These are phyloP conservation scores for Caradrina kadenii DNA, from an alignment of 2,888 invertebrate species.

Conservation along the genomic window DNA sequence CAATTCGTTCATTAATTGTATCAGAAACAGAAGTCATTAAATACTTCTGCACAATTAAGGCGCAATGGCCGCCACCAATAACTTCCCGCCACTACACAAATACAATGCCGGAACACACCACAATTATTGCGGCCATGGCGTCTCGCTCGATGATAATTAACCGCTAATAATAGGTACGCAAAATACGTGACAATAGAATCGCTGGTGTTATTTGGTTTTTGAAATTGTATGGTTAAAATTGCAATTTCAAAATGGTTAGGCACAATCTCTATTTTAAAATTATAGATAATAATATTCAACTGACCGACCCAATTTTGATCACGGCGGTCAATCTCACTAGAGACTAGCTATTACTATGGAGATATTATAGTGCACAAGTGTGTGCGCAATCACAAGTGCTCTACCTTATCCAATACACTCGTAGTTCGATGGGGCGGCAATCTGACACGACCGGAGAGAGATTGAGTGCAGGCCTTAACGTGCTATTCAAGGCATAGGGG, in stretches of 20 bases:
- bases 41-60: constrained; percentile 75
- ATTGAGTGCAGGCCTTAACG: too few species aligned
- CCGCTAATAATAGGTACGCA: constrained; percentile 46
- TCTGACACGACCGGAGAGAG: too few species aligned
- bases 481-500: too few species aligned
- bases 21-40: constrained; percentile 69
- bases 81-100: constrained; percentile 56
- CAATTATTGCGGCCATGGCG: constrained; percentile 58
- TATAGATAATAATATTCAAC: too few species aligned
- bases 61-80: constrained; percentile 50
- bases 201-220: constrained; percentile 30
- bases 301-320: not conserved
- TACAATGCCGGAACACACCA: constrained; percentile 61
- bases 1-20: constrained; percentile 62
- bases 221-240: constrained; percentile 5
- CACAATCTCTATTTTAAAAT: not conserved
- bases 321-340: too few species aligned
- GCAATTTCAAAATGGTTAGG: too few species aligned
- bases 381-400: too few species aligned
- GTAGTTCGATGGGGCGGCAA: too few species aligned
- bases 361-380: too few species aligned
- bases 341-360: too few species aligned
- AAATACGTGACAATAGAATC: constrained; percentile 46
- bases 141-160: constrained; percentile 63
- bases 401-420: too few species aligned